Evolutionary conservation across 2,888 invertebrate genomes (phyloP).

Genomic region (Ephialtes manifestator): DNA sequence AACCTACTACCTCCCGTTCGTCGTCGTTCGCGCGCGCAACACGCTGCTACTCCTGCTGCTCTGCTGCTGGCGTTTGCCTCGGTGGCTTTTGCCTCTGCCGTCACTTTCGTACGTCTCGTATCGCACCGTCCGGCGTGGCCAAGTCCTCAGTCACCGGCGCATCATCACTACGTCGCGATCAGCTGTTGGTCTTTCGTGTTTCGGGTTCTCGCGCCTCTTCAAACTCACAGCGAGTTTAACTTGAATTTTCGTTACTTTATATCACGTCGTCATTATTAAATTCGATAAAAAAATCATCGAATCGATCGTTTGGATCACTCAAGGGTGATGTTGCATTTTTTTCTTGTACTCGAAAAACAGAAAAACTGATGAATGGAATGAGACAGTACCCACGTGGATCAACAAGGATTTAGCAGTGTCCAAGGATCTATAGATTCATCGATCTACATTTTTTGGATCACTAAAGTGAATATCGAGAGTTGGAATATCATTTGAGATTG

Average conservation of each 20-base stretch:
- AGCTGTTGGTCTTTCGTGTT: constrained; percentile 68
- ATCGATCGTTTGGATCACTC: neutral
- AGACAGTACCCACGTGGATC: constrained; percentile 24
- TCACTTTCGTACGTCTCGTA: constrained; percentile 68
- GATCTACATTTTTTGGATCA: constrained; percentile 15
- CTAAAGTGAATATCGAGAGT: constrained; percentile 1
- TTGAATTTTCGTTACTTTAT: neutral
- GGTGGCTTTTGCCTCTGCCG: constrained; percentile 32
- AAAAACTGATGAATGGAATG: constrained; percentile 16
- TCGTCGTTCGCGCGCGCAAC: constrained; percentile 68
- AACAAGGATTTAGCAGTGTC: constrained; percentile 35
- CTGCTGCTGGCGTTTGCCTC: constrained; percentile 47
- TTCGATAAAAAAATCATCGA: neutral
- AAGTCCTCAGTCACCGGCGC: constrained; percentile 66
- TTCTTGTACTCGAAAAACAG: neutral
- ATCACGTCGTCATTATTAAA: neutral
- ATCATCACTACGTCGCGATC: constrained; percentile 64
- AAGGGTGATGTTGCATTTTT: neutral
- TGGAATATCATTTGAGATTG: constrained; percentile 4
- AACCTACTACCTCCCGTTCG: constrained; percentile 67
- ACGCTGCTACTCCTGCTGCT: constrained; percentile 49
- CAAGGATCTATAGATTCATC: constrained; percentile 51
- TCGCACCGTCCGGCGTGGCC: constrained; percentile 58
- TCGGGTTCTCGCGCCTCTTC: constrained; percentile 28
- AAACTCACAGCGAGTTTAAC: neutral